Percentiles rank a stretch among this genome's conserved stretches.
Conservation (phyloP, 2,888 invertebrate genomes). For the Nomada goodeniana region DNA sequence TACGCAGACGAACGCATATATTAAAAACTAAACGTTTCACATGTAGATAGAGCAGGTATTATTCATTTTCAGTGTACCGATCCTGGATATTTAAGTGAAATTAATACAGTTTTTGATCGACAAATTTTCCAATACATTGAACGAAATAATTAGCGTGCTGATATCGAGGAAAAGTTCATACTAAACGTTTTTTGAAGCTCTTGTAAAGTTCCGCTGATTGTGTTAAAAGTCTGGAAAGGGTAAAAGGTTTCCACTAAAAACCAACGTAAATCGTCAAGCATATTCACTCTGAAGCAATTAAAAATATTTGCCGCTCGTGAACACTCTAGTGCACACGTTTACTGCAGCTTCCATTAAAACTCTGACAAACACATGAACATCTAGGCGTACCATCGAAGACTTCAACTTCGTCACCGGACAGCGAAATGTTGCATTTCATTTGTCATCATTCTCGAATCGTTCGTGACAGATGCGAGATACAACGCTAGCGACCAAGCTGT, state of each 20-base stretch:
- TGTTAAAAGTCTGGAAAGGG: too few species aligned
- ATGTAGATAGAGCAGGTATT: not conserved
- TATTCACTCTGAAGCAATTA: too few species aligned
- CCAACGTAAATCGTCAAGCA: too few species aligned
- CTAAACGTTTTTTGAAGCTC: too few species aligned
- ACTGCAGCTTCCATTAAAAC: not conserved
- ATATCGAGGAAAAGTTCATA: too few species aligned
- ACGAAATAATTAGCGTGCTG: too few species aligned
- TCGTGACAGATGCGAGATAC: not conserved
- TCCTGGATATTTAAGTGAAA: too few species aligned
- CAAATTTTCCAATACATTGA: too few species aligned
- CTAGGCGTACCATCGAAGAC: not conserved
- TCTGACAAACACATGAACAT: not conserved
- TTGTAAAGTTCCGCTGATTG: too few species aligned
- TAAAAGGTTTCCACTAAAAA: too few species aligned
- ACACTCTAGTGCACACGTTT: not conserved
- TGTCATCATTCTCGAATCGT: constrained; percentile 8
- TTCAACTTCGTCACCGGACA: not conserved
- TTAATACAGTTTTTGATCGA: too few species aligned
- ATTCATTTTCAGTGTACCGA: not conserved
- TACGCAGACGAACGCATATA: not conserved
- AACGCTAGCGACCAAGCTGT: not conserved
- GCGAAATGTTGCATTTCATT: not conserved
- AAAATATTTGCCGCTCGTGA: too few species aligned
- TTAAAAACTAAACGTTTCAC: not conserved